Evolutionary conservation across 2,888 invertebrate genomes (phyloP).

Genomic region (Lamproptera curius): DNA sequence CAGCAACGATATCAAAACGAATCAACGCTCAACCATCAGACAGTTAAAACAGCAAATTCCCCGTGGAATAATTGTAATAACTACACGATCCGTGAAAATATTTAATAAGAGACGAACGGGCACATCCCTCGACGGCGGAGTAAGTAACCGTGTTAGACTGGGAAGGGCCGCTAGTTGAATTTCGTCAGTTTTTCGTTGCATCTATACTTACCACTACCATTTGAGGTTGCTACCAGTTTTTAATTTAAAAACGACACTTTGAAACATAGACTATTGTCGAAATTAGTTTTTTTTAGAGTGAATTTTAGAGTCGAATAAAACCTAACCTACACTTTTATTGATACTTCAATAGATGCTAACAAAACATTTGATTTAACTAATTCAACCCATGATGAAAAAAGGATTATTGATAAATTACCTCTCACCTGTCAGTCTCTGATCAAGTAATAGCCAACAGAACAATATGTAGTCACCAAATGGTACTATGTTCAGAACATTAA

Average conservation of each 20-base stretch:
- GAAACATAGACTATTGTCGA: background rate
- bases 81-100: constrained; percentile 19
- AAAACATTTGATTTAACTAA: background rate
- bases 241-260: background rate
- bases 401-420: too few species aligned
- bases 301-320: too few species aligned
- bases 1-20: constrained; percentile 12
- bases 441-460: too few species aligned
- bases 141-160: constrained; percentile 38
- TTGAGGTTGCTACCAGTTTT: background rate
- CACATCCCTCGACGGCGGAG: constrained; percentile 23
- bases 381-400: background rate
- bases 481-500: too few species aligned
- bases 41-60: too few species aligned
- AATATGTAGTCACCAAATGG: too few species aligned
- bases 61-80: constrained; percentile 19
- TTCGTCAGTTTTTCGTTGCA: constrained; percentile 31
- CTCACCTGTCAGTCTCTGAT: too few species aligned
- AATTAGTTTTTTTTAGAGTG: too few species aligned
- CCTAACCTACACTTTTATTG: background rate
- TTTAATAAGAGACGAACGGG: constrained; percentile 21
- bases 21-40: constrained; percentile 5
- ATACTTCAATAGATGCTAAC: background rate
- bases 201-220: constrained; percentile 14
- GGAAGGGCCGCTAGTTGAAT: constrained; percentile 33